These are phyloP conservation scores for Eospalax fontanierii DNA, from an alignment of 2,797 vertebrate species.

Conservation along the genomic window DNA sequence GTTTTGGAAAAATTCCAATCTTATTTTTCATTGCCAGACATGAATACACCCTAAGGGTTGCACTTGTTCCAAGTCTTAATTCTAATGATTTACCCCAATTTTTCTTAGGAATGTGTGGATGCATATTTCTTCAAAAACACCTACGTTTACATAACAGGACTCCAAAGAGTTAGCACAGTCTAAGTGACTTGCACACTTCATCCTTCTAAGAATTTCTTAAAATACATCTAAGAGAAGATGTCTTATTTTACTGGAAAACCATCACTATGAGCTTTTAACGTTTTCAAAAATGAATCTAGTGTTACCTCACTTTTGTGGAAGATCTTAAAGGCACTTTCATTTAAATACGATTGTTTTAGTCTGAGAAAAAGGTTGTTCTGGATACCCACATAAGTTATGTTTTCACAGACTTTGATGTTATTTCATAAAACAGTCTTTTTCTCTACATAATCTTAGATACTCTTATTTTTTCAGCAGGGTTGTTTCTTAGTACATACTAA, in stretches of 20 bases:
- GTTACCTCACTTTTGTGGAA: neutral
- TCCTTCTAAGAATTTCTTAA: conserved; percentile 23
- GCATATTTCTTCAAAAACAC: neutral
- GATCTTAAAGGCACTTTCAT: neutral
- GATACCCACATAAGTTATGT: neutral
- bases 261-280: neutral
- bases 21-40: neutral
- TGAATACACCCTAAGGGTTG: conserved; percentile 2
- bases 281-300: conserved; percentile 30
- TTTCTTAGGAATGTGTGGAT: neutral
- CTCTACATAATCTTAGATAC: neutral
- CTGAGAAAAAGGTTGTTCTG: neutral
- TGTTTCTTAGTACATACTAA: neutral
- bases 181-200: neutral
- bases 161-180: neutral
- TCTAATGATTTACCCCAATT: neutral
- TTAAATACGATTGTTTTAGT: neutral
- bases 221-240: neutral
- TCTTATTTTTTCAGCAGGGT: neutral
- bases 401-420: neutral
- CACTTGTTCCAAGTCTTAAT: neutral
- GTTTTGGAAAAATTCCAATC: neutral
- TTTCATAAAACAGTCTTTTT: neutral
- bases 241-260: conserved; percentile 52
- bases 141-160: neutral